These are phyloP conservation scores for Numenius arquata DNA, from an alignment of 2,113 vertebrate genomes.

Conservation along the genomic window DNA sequence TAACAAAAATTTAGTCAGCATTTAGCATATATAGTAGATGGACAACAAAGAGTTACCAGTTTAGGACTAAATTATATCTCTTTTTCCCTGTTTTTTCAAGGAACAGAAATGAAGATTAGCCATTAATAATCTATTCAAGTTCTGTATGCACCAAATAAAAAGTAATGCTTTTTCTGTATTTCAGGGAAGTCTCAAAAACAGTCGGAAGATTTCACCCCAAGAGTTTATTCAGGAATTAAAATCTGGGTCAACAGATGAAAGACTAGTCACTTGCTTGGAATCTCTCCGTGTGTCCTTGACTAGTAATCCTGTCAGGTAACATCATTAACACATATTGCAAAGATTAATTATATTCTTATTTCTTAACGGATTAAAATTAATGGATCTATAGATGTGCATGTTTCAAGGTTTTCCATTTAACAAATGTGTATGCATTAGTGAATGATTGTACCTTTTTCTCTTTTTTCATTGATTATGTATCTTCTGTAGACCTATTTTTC, in stretches of 20 bases:
- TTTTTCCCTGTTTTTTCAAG: not conserved
- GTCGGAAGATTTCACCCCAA: constrained; percentile 88
- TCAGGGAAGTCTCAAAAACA: constrained; percentile 89
- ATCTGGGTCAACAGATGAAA: constrained; percentile 87
- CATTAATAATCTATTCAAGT: not conserved
- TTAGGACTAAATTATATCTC: not conserved
- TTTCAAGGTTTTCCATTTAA: not conserved
- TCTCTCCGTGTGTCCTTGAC: constrained; percentile 93
- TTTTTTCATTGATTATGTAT: not conserved
- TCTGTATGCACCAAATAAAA: not conserved
- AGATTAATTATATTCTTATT: constrained; percentile 23
- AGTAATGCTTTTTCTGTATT: constrained; percentile 28
- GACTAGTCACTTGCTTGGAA: constrained; percentile 88
- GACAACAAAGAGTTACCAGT: not conserved
- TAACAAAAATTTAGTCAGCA: not conserved
- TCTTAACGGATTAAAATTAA: constrained; percentile 26
- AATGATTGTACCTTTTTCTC: not conserved
- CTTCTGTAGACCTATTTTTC: not conserved
- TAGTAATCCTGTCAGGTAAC: constrained; percentile 97
- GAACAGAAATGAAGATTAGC: not conserved
- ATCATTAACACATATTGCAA: not conserved
- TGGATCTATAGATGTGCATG: not conserved
- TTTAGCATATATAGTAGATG: not conserved
- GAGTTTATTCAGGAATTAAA: constrained; percentile 94
- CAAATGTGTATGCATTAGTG: not conserved